A percentile compares a stretch with the other conserved stretches of the same genome.
These are phyloP conservation scores for Drosophila gaucha DNA, from an alignment of 2,888 invertebrate species.

Conservation along the genomic window DNA sequence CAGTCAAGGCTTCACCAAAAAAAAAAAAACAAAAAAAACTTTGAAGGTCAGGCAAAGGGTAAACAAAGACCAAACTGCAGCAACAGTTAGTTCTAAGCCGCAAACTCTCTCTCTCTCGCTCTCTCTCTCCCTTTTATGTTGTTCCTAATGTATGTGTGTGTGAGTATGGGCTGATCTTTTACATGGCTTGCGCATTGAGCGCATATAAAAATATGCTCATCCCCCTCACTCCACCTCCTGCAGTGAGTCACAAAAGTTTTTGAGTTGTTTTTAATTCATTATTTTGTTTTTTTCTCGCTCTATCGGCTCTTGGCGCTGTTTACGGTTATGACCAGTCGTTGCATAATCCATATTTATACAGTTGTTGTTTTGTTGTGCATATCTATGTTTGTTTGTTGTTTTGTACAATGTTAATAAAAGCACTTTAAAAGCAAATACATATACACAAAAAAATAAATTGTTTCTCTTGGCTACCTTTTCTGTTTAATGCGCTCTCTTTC, in stretches of 20 bases:
- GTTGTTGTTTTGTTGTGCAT: constrained; percentile 27
- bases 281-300: constrained; percentile 18
- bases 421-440: constrained; percentile 1
- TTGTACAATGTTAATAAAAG: constrained; percentile 5
- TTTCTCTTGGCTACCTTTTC: background rate
- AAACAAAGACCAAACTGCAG: constrained; percentile 41
- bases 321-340: constrained; percentile 26
- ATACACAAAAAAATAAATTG: constrained; percentile 1
- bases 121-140: background rate
- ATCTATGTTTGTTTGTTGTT: background rate
- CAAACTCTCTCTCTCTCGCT: constrained; percentile 12
- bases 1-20: constrained; percentile 4
- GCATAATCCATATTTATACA: constrained; percentile 36
- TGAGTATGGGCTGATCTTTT: constrained; percentile 17
- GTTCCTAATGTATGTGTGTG: background rate
- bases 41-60: constrained; percentile 75
- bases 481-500: background rate
- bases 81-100: constrained; percentile 65
- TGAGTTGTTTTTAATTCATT: constrained; percentile 33
- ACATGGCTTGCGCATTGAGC: constrained; percentile 11
- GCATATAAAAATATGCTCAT: constrained; percentile 1
- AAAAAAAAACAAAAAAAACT: constrained; percentile 15
- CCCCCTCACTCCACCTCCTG: background rate
- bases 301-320: constrained; percentile 3
- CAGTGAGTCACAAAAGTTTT: background rate